Conservation (phyloP, 1,140 invertebrate genomes). For the Drosophila seguyi region DNA sequence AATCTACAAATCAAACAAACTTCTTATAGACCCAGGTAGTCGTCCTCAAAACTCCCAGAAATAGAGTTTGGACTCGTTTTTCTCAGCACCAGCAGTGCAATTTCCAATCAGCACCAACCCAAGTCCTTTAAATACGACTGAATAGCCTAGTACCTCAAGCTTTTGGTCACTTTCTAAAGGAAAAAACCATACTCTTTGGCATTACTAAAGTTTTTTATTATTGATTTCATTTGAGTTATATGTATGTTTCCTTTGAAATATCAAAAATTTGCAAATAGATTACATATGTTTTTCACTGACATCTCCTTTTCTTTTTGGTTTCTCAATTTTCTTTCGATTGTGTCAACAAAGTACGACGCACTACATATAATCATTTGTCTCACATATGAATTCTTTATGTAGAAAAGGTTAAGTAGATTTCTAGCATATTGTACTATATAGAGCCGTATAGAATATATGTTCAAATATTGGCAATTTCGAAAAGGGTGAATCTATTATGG, state of each 20-base stretch:
- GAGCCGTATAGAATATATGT: slow-evolving; percentile 56
- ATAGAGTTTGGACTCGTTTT: not conserved
- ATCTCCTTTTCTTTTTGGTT: slow-evolving; percentile 32
- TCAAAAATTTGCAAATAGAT: slow-evolving; percentile 64
- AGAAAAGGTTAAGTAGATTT: slow-evolving; percentile 66
- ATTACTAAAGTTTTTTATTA: slow-evolving; percentile 67
- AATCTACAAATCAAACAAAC: not conserved
- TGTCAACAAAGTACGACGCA: slow-evolving; percentile 60
- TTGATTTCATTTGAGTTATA: slow-evolving; percentile 53
- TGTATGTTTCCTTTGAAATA: slow-evolving; percentile 63
- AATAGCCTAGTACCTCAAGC: not conserved
- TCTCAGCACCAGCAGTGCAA: no score
- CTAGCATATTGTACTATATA: slow-evolving; percentile 73
- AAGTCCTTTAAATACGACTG: not conserved
- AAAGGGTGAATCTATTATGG: slow-evolving; percentile 48
- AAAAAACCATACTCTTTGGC: not conserved
- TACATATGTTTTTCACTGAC: slow-evolving; percentile 53
- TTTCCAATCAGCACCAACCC: not conserved
- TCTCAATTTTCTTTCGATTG: slow-evolving; percentile 32
- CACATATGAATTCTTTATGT: slow-evolving; percentile 50
- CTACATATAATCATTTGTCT: slow-evolving; percentile 67
- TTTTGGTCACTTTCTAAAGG: no score
- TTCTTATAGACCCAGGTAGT: not conserved
- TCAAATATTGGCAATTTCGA: slow-evolving; percentile 62
- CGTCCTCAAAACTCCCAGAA: not conserved